Evolutionary conservation across 2,888 invertebrate species (phyloP).

Genomic region (Pollenia amentaria): DNA sequence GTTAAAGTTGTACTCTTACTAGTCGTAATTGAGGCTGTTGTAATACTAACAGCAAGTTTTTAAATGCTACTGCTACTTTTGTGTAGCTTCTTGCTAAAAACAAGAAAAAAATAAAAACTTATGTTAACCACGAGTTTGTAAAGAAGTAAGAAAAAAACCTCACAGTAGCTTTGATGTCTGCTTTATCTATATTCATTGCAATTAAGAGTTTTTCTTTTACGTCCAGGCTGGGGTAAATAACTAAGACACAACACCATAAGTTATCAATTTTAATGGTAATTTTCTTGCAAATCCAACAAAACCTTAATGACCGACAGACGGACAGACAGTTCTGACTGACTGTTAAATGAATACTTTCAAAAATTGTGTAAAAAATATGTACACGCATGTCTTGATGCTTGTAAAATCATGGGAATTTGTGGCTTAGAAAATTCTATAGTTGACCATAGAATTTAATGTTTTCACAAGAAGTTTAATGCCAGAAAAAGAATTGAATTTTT

Average conservation of each 20-base stretch:
- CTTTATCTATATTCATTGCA: constrained; percentile 3
- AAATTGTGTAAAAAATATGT: not conserved
- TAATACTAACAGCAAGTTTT: not conserved
- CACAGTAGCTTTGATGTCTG: constrained; percentile 43
- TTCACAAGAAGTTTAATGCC: not conserved
- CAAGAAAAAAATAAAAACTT: not conserved
- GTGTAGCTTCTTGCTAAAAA: not conserved
- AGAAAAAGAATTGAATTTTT: not conserved
- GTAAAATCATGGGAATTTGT: constrained; percentile 9
- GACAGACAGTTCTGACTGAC: constrained; percentile 44
- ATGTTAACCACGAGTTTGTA: constrained; percentile 24
- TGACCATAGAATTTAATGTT: not conserved
- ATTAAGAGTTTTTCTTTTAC: constrained; percentile 9
- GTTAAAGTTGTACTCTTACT: constrained; percentile 35
- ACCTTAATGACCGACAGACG: constrained; percentile 53
- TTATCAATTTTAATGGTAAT: constrained; percentile 70
- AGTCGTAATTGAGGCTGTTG: constrained; percentile 15
- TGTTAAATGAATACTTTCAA: constrained; percentile 6
- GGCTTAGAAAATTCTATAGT: not conserved
- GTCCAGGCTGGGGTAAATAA: constrained; percentile 55
- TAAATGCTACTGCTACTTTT: not conserved
- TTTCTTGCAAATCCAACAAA: constrained; percentile 45
- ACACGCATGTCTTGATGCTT: constrained; percentile 32
- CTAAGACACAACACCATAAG: constrained; percentile 59
- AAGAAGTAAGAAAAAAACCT: constrained; percentile 8